Percentiles rank a stretch among this genome's conserved stretches.
These are phyloP conservation scores for Eulemur mongoz DNA, from an alignment of 2,797 vertebrate genomes.

Conservation along the genomic window DNA sequence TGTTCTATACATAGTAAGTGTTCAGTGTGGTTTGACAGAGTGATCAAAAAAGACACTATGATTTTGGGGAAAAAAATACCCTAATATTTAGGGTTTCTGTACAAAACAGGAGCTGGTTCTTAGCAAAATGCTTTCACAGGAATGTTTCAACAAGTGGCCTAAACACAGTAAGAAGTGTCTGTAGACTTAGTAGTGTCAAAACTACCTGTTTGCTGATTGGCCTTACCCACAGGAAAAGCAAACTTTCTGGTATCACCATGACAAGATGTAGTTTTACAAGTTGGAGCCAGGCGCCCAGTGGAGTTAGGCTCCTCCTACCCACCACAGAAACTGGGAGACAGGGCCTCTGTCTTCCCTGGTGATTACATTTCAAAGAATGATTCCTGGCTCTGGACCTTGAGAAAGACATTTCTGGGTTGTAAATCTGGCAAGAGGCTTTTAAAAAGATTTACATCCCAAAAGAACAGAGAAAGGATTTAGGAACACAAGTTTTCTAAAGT, in stretches of 20 bases:
- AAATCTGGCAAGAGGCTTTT: not conserved
- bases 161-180: not conserved
- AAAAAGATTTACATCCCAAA: not conserved
- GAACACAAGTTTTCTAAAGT: not conserved
- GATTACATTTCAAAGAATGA: not conserved
- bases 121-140: not conserved
- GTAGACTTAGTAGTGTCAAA: not conserved
- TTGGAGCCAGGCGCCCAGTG: not conserved
- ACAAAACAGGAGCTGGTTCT: not conserved
- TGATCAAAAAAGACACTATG: not conserved
- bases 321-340: not conserved
- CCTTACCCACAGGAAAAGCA: not conserved
- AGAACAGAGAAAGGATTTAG: not conserved
- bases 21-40: not conserved
- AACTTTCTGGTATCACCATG: not conserved
- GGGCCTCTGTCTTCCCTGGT: not conserved
- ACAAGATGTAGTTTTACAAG: not conserved
- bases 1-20: not conserved
- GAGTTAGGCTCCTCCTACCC: not conserved
- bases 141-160: not conserved
- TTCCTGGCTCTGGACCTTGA: not conserved
- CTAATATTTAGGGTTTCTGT: not conserved
- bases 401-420: not conserved
- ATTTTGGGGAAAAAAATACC: not conserved
- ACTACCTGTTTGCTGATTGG: not conserved